Evolutionary conservation across 1,140 invertebrate genomes (phyloP).

Genomic region (Contarinia nasturtii): DNA sequence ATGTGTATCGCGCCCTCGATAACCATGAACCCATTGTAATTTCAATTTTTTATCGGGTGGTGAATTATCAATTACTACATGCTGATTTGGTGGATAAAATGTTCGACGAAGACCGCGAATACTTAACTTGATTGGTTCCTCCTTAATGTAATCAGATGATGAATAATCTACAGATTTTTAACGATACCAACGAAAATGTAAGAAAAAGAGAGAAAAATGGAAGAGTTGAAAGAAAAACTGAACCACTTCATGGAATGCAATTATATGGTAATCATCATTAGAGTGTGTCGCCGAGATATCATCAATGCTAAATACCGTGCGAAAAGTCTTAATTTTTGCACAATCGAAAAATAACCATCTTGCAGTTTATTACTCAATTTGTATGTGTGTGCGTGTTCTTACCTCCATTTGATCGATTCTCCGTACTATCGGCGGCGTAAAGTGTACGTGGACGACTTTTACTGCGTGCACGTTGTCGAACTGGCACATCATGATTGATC

Average conservation of each 20-base stretch:
- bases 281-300: too few relatives aligned
- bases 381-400: too few relatives aligned
- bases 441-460: conserved; percentile 59
- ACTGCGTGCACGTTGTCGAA: conserved; percentile 45
- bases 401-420: conserved; percentile 34
- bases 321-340: too few relatives aligned
- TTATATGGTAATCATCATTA: too few relatives aligned
- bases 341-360: too few relatives aligned
- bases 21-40: conserved; percentile 91
- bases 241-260: too few relatives aligned
- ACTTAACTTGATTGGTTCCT: conserved; percentile 62
- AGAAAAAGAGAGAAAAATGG: background rate
- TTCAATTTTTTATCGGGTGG: conserved; percentile 72
- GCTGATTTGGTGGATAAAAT: conserved; percentile 70
- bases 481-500: conserved; percentile 30
- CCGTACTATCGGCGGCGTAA: conserved; percentile 59
- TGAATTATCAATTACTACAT: conserved; percentile 57
- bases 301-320: too few relatives aligned
- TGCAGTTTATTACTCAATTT: too few relatives aligned
- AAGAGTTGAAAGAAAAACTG: too few relatives aligned
- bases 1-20: conserved; percentile 69
- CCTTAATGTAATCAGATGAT: conserved; percentile 60
- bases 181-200: conserved; percentile 1
- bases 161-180: conserved; percentile 43
- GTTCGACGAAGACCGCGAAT: conserved; percentile 66